Conservation (phyloP, 2,113 vertebrate species). For the Xyrauchen texanus region DNA sequence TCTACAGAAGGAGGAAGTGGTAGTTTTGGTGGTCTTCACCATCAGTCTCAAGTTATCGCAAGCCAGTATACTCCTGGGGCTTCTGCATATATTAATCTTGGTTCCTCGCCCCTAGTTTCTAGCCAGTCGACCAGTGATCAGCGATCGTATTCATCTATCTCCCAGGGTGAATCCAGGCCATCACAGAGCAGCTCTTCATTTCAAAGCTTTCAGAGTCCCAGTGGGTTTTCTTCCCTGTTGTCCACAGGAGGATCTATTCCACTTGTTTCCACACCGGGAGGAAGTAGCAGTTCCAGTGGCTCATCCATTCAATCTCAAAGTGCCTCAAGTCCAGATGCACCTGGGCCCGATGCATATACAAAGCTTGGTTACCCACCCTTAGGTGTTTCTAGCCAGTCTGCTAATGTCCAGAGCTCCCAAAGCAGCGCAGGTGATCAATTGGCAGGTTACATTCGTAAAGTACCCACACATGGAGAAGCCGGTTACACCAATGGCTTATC, state of each 20-base stretch:
- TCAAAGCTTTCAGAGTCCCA: background rate
- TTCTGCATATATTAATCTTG: background rate
- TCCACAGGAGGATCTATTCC: background rate
- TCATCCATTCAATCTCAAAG: no score
- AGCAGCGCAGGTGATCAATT: background rate
- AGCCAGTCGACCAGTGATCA: background rate
- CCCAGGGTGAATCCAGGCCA: background rate
- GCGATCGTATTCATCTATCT: background rate
- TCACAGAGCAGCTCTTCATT: background rate
- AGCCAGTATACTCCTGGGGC: background rate
- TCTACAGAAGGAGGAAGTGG: background rate
- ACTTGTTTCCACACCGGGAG: background rate
- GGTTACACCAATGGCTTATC: background rate
- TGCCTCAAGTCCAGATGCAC: background rate
- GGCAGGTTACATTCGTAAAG: background rate
- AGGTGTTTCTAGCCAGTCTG: no score
- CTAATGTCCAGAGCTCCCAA: background rate
- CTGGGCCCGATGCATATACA: background rate
- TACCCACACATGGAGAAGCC: background rate
- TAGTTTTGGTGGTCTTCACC: background rate
- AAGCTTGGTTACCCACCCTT: background rate
- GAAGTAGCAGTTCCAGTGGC: background rate
- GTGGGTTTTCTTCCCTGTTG: background rate
- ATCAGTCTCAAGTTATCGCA: background rate
- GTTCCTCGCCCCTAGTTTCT: background rate